phyloP scores from a whole-genome alignment of 2,113 vertebrate genomes.

The Centropus unirufus region DNA sequence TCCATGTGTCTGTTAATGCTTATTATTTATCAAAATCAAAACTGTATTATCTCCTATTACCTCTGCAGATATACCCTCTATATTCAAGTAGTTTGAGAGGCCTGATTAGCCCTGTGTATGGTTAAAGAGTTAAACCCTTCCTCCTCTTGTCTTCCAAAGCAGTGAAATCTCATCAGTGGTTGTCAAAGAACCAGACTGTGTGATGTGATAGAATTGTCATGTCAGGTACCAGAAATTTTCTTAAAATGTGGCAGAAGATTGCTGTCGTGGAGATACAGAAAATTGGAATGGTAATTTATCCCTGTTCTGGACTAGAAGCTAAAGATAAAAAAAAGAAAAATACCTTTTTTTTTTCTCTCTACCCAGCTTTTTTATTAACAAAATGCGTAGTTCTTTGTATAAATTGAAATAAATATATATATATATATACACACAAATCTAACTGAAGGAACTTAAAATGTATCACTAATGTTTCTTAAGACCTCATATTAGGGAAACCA shows the following conservation, averaged over 20 bases:
- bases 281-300: neutral
- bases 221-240: neutral
- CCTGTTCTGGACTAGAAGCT: neutral
- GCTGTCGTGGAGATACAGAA: neutral
- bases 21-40: neutral
- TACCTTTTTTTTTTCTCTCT: neutral
- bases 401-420: too few species aligned
- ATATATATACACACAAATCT: neutral
- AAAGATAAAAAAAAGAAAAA: neutral
- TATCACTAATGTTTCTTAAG: neutral
- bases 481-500: neutral
- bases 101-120: neutral
- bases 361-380: neutral
- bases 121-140: neutral
- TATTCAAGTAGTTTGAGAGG: neutral
- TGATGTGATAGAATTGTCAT: neutral
- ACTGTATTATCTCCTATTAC: neutral
- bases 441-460: neutral
- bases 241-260: neutral
- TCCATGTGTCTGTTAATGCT: neutral
- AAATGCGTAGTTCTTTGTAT: neutral
- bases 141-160: neutral
- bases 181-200: neutral
- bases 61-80: neutral
- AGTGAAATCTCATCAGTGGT: neutral